Evolutionary conservation across 2,888 invertebrate species (phyloP).

Genomic region (Agrochola litura): DNA sequence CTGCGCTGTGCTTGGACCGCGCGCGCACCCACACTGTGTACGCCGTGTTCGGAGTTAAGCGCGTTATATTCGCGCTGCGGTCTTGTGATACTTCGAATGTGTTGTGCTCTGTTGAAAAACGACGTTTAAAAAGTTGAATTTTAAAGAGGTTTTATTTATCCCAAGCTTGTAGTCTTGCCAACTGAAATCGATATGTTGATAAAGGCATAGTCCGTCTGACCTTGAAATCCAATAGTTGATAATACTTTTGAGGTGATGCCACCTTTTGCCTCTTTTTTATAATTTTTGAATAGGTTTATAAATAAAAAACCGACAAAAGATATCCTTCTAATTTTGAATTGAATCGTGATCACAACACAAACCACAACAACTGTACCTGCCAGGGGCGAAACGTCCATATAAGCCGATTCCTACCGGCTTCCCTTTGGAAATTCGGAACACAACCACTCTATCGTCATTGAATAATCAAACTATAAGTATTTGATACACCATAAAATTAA

Average conservation of each 20-base stretch:
- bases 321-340: neutral
- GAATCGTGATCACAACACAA: neutral
- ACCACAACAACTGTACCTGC: neutral
- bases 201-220: neutral
- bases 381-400: too few relatives aligned
- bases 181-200: neutral
- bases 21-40: slow-evolving; percentile 95
- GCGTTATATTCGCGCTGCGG: slow-evolving; percentile 88
- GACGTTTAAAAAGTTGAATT: neutral
- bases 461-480: too few relatives aligned
- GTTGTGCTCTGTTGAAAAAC: slow-evolving; percentile 80
- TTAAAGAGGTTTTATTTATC: neutral
- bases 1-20: slow-evolving; percentile 92
- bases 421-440: too few relatives aligned
- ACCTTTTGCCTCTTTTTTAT: neutral
- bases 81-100: slow-evolving; percentile 83
- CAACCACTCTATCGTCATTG: too few relatives aligned
- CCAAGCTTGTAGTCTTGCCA: neutral
- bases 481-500: too few relatives aligned
- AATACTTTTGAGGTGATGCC: neutral
- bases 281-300: neutral
- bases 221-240: neutral
- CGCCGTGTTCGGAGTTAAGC: slow-evolving; percentile 92
- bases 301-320: neutral
- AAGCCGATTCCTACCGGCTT: too few relatives aligned